phyloP scores from a whole-genome alignment of 2,113 vertebrate genomes.

The Crotalus tigris region DNA sequence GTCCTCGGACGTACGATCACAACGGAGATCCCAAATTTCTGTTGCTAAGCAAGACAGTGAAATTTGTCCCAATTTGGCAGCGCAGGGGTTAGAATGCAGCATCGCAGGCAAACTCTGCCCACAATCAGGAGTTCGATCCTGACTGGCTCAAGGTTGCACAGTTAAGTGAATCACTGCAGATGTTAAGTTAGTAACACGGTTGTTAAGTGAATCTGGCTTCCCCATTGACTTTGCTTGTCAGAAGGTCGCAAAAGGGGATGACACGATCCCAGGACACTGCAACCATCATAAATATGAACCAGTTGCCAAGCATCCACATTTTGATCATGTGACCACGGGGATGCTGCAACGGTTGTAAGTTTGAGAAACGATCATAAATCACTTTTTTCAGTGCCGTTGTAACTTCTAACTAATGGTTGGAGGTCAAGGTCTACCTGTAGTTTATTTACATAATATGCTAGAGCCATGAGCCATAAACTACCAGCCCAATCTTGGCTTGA shows the following conservation, averaged over 20 bases:
- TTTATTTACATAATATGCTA: background rate
- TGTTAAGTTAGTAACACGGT: background rate
- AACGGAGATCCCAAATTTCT: background rate
- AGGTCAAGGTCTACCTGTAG: background rate
- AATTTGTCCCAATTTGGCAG: background rate
- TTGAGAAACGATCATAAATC: background rate
- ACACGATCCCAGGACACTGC: background rate
- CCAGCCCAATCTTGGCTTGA: background rate
- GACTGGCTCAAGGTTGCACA: background rate
- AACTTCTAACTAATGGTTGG: background rate
- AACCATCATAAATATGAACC: background rate
- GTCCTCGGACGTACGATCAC: background rate
- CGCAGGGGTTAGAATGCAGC: too few species aligned
- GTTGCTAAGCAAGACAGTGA: background rate
- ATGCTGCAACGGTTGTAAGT: background rate
- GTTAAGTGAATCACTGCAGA: background rate
- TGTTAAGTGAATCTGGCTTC: background rate
- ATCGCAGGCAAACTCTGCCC: too few species aligned
- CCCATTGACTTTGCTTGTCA: background rate
- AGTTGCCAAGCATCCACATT: background rate
- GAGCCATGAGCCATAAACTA: background rate
- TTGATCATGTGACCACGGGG: background rate
- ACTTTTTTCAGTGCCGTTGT: background rate
- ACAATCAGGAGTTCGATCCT: too few species aligned
- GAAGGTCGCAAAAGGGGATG: background rate